Conservation (phyloP, 2,888 invertebrate genomes). For the Taphrorychus bicolor region DNA sequence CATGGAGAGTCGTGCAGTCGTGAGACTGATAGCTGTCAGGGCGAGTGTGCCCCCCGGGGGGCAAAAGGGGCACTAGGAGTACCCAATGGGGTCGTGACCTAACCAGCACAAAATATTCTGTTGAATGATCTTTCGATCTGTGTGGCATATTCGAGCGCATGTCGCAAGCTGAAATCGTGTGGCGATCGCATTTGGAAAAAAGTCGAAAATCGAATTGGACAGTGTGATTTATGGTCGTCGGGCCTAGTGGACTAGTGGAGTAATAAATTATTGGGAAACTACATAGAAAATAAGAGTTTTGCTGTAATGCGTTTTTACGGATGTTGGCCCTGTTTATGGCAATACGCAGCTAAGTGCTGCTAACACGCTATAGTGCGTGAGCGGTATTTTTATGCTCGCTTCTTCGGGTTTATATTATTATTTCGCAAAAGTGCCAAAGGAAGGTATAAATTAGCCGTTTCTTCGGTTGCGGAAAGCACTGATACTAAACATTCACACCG, state of each 20-base stretch:
- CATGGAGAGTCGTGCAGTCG: slow-evolving; percentile 44
- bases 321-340: background rate
- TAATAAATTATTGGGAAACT: background rate
- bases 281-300: background rate
- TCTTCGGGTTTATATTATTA: slow-evolving; percentile 5
- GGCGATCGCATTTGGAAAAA: background rate
- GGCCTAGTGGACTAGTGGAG: background rate
- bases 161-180: slow-evolving; percentile 11
- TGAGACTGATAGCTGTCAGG: slow-evolving; percentile 57
- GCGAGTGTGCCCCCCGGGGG: slow-evolving; percentile 40
- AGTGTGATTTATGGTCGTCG: background rate
- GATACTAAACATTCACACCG: background rate
- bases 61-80: slow-evolving; percentile 31
- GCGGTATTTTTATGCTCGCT: slow-evolving; percentile 10
- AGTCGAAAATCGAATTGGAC: background rate
- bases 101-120: slow-evolving; percentile 31
- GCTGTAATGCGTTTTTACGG: background rate
- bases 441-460: slow-evolving; percentile 14
- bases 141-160: slow-evolving; percentile 26
- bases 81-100: slow-evolving; percentile 39
- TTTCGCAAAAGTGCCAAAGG: slow-evolving; percentile 21
- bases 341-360: background rate
- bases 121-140: slow-evolving; percentile 40
- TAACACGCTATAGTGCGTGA: slow-evolving; percentile 27
- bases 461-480: slow-evolving; percentile 5